These are phyloP conservation scores for Oryzias dopingdopingensis DNA, from an alignment of 2,797 vertebrate genomes.

Conservation along the genomic window DNA sequence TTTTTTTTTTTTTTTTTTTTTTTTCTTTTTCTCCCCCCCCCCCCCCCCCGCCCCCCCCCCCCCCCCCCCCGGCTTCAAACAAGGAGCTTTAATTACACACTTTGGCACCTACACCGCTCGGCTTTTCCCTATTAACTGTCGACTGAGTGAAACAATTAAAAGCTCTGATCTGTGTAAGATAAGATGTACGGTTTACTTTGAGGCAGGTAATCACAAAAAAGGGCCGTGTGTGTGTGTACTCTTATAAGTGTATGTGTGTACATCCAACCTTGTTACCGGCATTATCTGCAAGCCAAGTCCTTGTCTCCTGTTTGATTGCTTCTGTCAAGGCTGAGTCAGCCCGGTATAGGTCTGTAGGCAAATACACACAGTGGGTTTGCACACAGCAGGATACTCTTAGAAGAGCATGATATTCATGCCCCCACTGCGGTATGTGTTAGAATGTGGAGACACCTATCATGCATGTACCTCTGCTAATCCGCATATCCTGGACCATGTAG, in stretches of 20 bases:
- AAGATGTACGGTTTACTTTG: slow-evolving; percentile 65
- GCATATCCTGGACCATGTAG: slow-evolving; percentile 33
- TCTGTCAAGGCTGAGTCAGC: slow-evolving; percentile 62
- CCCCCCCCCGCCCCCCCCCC: too few relatives aligned
- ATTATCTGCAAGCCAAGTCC: slow-evolving; percentile 56
- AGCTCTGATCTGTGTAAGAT: slow-evolving; percentile 65
- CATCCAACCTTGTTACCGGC: slow-evolving; percentile 53
- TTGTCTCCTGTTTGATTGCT: slow-evolving; percentile 66
- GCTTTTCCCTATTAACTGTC: slow-evolving; percentile 48
- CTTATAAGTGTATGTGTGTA: slow-evolving; percentile 6
- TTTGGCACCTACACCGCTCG: slow-evolving; percentile 44
- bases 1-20: too few relatives aligned
- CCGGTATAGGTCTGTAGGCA: slow-evolving; percentile 39
- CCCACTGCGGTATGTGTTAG: not conserved
- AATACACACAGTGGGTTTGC: not conserved
- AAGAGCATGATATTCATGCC: too few relatives aligned
- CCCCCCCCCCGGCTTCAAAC: slow-evolving; percentile 10
- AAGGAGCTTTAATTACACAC: slow-evolving; percentile 53
- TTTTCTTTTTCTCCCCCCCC: too few relatives aligned
- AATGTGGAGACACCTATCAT: not conserved
- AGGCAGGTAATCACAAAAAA: slow-evolving; percentile 47
- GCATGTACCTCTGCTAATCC: slow-evolving; percentile 34
- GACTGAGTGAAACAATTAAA: slow-evolving; percentile 66
- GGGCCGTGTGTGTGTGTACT: slow-evolving; percentile 10
- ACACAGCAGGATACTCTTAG: not conserved